Evolutionary conservation across 2,113 vertebrate genomes (phyloP), one percentile per base, ranked within the genome.

Genomic region (Scalopus aquaticus): DNA sequence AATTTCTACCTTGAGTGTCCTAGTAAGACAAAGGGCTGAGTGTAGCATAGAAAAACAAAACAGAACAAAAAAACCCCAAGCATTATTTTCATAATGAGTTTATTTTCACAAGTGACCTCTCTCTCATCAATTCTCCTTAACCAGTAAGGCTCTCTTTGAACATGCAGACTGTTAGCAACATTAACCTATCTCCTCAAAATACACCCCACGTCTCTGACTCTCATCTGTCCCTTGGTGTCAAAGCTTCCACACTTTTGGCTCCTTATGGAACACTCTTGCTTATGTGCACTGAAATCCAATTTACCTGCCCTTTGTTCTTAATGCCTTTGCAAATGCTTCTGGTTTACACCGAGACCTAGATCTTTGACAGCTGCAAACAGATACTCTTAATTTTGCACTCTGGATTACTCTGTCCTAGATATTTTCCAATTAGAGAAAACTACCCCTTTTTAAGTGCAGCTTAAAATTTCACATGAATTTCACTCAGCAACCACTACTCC

Each of bases 71-170:
- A 35, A 67, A 42, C 19, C 19, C 19, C 19, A 56, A 54, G 13
- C 11, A 12, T 65, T 19, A 37, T n/a, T 92, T 88, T 80, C 9
- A 76, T 39, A 24, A 51, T 65, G 44, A 49, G 39, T 32, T 72
- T 67, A 62, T 74, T 73, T 93, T 93, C n/a, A 69, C 12, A 74
- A 90, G 35, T 24, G 60, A 46, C 8, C 49, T 6, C 60, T 93
- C 81, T 86, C 58, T 6, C 51, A 19, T 82, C 73, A 65, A 13
- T 16, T 73, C 16, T 73, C 13, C 32, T 95, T 22, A 28, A 32
- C 7, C 9, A 37, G 12, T 30, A 39, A 74, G 30, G 35, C 39
- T 64, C 20, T n/a, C 76, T 88, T 44, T 44, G 24, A 86, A 82
- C 51, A 39, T 11, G 3, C 0, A 60, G 49, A 56, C 20, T 60